Evolutionary conservation across 1,140 invertebrate species (phyloP).

Genomic region (Mercenaria mercenaria): DNA sequence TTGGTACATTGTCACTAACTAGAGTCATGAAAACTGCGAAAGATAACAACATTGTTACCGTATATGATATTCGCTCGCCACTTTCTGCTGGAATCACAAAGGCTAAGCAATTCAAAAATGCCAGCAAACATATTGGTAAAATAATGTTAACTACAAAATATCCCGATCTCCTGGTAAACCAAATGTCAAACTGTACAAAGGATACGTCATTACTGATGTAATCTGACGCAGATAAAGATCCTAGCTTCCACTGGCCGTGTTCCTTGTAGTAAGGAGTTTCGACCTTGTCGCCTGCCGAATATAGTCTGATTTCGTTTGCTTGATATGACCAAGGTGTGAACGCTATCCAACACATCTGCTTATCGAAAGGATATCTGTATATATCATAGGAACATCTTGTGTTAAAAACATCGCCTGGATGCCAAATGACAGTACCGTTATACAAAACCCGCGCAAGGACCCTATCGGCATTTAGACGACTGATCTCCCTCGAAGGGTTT

Average conservation of each 20-base stretch:
- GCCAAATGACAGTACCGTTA: conserved; percentile 45
- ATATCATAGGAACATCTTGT: conserved; percentile 41
- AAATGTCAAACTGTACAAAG: conserved; percentile 70
- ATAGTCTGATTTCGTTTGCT: neutral
- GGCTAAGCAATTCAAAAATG: neutral
- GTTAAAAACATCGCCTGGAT: conserved; percentile 46
- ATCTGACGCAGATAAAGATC: neutral
- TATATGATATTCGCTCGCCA: conserved; percentile 34
- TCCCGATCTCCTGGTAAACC: conserved; percentile 73
- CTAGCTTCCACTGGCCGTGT: conserved; percentile 39
- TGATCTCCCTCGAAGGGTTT: conserved; percentile 27
- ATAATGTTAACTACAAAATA: conserved; percentile 88
- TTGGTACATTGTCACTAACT: conserved; percentile 38
- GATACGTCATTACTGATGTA: neutral
- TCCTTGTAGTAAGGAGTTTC: conserved; percentile 21
- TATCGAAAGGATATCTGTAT: conserved; percentile 46
- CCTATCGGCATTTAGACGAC: conserved; percentile 1
- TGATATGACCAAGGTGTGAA: conserved; percentile 18
- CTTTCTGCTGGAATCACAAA: conserved; percentile 10
- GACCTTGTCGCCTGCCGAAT: neutral
- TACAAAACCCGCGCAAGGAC: neutral
- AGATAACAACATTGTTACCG: conserved; percentile 23
- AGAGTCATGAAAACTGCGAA: conserved; percentile 30
- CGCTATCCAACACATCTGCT: conserved; percentile 9
- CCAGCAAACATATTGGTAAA: conserved; percentile 81